Base-by-base conservation (phyloP, 2,888 invertebrate species). In the Cryptus viduatorius region DNA sequence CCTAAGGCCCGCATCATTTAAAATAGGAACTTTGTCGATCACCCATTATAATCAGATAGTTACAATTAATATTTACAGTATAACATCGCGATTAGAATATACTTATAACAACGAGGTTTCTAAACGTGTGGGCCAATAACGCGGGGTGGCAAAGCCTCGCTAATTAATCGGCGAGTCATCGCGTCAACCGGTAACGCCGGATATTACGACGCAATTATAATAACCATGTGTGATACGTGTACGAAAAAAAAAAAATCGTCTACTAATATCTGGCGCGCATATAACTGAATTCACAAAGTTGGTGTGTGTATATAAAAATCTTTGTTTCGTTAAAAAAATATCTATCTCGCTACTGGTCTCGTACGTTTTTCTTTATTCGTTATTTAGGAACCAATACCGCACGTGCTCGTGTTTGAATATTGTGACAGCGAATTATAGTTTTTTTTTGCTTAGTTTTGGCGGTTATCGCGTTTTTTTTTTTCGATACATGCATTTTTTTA, bases 1-100 rank as follows among this genome's bases (percentile, higher is more conserved):
- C 72, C 80, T 50, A 48, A 84, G 88, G 88, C 88, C 87, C 86
- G 89, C 87, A 88, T 87, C 88, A 87, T 90, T 92, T 89, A 91
- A 92, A 92, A 93, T 93, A 93, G 93, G 93, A 93, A 93, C 93
- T 93, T 92, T 92, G 87, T 92, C 88, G 89, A 93, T 93, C 93
- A 93, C 92, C 89, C 90, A 86, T 86, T 79, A 88, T 87, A 82
- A 85, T 87, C 81, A 88, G 86, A 87, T 87, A 87, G 83, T 87
- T 85, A 88, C 83, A 89, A 89, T 89, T 89, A 90, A 89, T 92
- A 92, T 90, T 85, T 90, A 90, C 90, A 90, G 83, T 86, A 86
- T 89, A 88, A 89, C 89, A 87, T 89, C 88, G 87, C 86, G 88
- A 88, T 87, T 87, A 89, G 87, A 90, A 91, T 89, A 87, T 88